Percentiles rank a stretch among this genome's conserved stretches.
phyloP scores from a whole-genome alignment of 1,140 invertebrate genomes.

The Coenobita brevimanus region DNA sequence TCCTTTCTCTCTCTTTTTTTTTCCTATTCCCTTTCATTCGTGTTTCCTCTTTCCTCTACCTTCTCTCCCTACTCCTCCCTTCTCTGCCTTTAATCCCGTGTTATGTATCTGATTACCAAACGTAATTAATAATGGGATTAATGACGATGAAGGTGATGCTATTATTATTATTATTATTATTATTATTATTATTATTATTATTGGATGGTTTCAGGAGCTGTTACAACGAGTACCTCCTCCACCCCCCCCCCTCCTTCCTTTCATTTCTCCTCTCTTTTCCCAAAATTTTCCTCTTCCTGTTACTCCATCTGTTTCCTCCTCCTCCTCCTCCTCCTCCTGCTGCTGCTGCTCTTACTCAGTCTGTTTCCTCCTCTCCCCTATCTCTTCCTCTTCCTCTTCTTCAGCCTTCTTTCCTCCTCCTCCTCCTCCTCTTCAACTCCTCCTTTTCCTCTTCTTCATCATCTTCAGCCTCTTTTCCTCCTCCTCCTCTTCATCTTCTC shows the following conservation, averaged over 20 bases:
- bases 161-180: no score
- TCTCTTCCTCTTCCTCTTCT: background rate
- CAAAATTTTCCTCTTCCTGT: background rate
- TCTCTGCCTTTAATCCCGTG: background rate
- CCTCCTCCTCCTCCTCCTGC: background rate
- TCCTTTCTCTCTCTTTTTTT: background rate
- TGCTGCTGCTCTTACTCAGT: background rate
- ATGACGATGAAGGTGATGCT: no score
- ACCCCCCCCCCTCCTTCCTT: background rate
- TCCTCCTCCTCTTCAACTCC: background rate
- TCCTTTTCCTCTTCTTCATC: background rate
- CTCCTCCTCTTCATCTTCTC: background rate
- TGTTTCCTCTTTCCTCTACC: background rate
- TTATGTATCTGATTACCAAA: no score
- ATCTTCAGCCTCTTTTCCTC: background rate
- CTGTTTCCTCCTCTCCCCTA: background rate
- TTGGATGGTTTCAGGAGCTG: no score
- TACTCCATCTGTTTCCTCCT: background rate
- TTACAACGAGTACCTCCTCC: no score
- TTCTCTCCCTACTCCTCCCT: background rate
- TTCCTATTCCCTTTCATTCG: background rate
- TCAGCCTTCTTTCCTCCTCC: background rate
- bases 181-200: no score
- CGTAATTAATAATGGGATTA: no score
- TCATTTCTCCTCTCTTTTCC: background rate